phyloP scores from a whole-genome alignment of 2,797 vertebrate species.

The Australoheros facetus region DNA sequence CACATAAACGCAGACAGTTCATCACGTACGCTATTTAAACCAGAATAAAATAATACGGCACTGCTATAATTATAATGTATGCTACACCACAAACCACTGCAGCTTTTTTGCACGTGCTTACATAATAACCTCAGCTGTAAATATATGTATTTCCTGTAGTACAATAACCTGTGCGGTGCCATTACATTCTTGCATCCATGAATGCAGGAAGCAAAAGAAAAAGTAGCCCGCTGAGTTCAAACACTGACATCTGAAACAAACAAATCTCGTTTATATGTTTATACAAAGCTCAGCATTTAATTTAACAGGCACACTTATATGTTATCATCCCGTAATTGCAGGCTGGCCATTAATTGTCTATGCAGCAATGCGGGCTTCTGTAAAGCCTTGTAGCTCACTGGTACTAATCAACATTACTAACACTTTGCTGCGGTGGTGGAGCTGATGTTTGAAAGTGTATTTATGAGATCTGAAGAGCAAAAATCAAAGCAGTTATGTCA shows the following conservation, averaged over 20 bases:
- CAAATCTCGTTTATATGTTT: neutral
- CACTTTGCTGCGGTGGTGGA: neutral
- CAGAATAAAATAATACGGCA: neutral
- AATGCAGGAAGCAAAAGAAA: neutral
- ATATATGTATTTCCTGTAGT: constrained; percentile 49
- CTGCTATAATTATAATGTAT: constrained; percentile 14
- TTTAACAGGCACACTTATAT: neutral
- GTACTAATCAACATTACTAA: neutral
- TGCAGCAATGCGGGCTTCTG: neutral
- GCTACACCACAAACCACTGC: constrained; percentile 51
- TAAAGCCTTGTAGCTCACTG: neutral
- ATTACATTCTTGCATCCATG: neutral
- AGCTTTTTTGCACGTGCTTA: constrained; percentile 13
- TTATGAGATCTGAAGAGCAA: neutral
- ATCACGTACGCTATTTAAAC: neutral
- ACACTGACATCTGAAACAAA: neutral
- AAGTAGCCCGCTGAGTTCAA: neutral
- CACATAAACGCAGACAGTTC: neutral
- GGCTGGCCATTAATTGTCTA: neutral
- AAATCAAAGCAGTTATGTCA: constrained; percentile 4
- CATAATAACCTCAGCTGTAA: constrained; percentile 43
- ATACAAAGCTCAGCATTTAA: constrained; percentile 1
- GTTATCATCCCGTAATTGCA: neutral
- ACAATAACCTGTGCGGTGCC: constrained; percentile 19
- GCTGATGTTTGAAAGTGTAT: neutral